Conservation (phyloP, 1,140 invertebrate species). For the Parasteatoda tepidariorum region DNA sequence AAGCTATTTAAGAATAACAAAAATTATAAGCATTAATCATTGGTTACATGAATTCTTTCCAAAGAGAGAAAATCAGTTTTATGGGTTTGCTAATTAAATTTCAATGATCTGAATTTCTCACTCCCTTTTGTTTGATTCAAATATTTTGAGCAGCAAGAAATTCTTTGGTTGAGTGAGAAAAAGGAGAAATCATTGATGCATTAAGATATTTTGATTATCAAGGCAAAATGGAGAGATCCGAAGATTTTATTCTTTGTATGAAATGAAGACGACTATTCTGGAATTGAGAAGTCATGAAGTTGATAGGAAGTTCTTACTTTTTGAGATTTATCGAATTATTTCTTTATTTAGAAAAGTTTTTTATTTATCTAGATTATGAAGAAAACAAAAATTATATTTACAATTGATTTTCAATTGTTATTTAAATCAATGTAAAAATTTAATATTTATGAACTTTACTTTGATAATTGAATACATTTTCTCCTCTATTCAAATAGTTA, state of each 20-base stretch:
- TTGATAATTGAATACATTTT: too few relatives aligned
- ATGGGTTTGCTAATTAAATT: conserved; percentile 42
- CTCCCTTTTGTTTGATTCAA: conserved; percentile 25
- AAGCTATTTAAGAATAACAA: too few relatives aligned
- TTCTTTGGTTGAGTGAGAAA: background rate
- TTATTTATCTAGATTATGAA: too few relatives aligned
- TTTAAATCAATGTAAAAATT: too few relatives aligned
- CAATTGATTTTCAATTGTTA: too few relatives aligned
- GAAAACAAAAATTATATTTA: too few relatives aligned
- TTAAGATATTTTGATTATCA: conserved; percentile 47
- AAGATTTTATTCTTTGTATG: conserved; percentile 2
- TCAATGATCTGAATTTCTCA: conserved; percentile 40
- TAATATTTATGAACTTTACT: too few relatives aligned
- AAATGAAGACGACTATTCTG: conserved; percentile 41
- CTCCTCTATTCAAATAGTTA: too few relatives aligned
- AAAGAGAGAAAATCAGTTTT: conserved; percentile 26
- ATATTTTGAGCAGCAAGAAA: conserved; percentile 8
- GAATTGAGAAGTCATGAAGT: conserved; percentile 21
- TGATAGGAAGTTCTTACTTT: conserved; percentile 4
- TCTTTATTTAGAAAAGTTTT: too few relatives aligned
- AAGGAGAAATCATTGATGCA: conserved; percentile 37
- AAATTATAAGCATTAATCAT: too few relatives aligned
- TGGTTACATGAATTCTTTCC: conserved; percentile 1
- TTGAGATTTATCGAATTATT: conserved; percentile 6
- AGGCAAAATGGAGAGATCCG: conserved; percentile 31